Evolutionary conservation across 2,888 invertebrate species (phyloP).

Genomic region (Apamea sordens): DNA sequence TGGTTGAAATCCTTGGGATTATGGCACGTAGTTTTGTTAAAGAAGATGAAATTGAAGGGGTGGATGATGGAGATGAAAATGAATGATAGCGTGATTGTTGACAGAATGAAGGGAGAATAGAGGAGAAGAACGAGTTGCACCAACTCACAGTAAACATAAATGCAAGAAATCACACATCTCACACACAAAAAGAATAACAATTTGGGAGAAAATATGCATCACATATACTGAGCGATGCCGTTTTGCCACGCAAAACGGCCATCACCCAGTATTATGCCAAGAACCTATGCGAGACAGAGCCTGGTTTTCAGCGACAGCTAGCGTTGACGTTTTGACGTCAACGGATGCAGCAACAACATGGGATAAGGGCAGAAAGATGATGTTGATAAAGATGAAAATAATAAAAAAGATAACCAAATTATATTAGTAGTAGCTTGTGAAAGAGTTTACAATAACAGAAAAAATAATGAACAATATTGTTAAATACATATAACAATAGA

Average conservation of each 20-base stretch:
- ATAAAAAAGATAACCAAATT: not conserved
- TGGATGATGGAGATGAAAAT: not conserved
- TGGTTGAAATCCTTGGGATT: not conserved
- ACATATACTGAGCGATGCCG: too few species aligned
- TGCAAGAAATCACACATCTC: not conserved
- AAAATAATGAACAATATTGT: not conserved
- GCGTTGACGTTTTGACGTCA: not conserved
- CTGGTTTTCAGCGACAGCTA: not conserved
- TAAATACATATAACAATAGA: constrained; percentile 14
- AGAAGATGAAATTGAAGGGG: not conserved
- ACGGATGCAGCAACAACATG: not conserved
- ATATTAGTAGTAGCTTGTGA: not conserved
- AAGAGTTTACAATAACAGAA: not conserved
- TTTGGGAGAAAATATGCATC: too few species aligned
- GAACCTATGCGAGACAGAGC: too few species aligned
- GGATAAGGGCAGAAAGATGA: not conserved
- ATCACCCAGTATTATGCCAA: too few species aligned
- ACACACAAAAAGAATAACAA: not conserved
- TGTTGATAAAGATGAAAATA: not conserved
- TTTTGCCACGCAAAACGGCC: not conserved
- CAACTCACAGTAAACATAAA: not conserved
- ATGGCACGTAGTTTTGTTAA: not conserved
- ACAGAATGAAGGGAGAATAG: not conserved
- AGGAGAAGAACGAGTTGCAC: not conserved
- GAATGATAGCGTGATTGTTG: not conserved